phyloP scores from a whole-genome alignment of 2,888 invertebrate species.

The Trimorus sp. region DNA sequence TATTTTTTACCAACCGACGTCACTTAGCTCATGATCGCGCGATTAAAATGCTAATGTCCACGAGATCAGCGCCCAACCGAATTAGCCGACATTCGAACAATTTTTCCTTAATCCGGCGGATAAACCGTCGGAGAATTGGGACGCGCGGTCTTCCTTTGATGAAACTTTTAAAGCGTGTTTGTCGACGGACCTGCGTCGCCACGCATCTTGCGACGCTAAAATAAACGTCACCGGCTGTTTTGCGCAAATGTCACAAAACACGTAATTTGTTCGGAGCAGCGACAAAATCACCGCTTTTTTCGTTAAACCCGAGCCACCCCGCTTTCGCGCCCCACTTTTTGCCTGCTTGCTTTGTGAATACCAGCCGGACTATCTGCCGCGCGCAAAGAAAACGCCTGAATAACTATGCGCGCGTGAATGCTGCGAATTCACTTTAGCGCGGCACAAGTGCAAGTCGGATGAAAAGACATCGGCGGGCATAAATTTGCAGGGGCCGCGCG shows the following conservation, averaged over 20 bases:
- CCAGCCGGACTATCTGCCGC: constrained; percentile 38
- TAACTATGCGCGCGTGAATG: constrained; percentile 49
- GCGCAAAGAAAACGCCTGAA: constrained; percentile 48
- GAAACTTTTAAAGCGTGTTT: constrained; percentile 34
- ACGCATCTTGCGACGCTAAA: constrained; percentile 31
- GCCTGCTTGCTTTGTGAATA: constrained; percentile 42
- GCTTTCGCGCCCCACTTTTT: constrained; percentile 3
- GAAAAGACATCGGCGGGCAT: constrained; percentile 56
- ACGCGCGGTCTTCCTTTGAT: constrained; percentile 22
- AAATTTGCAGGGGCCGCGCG: constrained; percentile 32
- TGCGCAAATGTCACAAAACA: constrained; percentile 37
- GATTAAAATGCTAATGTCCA: too few species aligned
- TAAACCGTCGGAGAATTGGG: constrained; percentile 6
- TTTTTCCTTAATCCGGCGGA: constrained; percentile 14
- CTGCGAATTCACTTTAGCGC: constrained; percentile 48
- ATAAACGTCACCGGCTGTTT: constrained; percentile 29
- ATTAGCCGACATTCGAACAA: constrained; percentile 26
- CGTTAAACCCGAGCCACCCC: constrained; percentile 12
- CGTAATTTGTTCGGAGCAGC: constrained; percentile 40
- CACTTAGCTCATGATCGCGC: too few species aligned
- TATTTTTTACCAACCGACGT: too few species aligned
- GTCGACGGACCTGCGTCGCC: neutral
- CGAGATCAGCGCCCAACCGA: neutral
- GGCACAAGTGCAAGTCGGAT: constrained; percentile 48
- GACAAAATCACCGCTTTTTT: constrained; percentile 43